Base-by-base conservation (phyloP, 2,888 invertebrate species). In the Oxytorus armatus region DNA sequence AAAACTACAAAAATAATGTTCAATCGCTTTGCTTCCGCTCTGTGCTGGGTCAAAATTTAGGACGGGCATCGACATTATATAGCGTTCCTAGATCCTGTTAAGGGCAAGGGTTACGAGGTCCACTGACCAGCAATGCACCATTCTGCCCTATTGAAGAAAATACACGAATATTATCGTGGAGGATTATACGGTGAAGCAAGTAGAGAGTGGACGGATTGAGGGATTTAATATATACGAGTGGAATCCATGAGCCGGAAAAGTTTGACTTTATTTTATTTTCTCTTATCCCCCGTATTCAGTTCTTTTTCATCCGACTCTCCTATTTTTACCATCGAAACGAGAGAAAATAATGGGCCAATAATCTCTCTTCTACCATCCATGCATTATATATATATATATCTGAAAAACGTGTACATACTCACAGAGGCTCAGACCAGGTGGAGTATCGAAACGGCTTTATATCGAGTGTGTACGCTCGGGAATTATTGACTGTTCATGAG, bases 221-320 rank as follows among this genome's bases (percentile, higher is more conserved):
- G 72, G 51, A 77, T 73, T 73, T 72, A 72, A 77, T 73, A 66
- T n/a, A n/a, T 73, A 57, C 66, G 59, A 61, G 65, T 57, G 72
- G 57, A 66, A 77, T 77, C 77, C 66, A 73, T 73, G 66, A 51
- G 72, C 44, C 72, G 66, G 77, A 72, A 68, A 77, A 77, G 66
- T 61, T 77, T 49, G 49, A 16, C 42, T 77, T 77, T 49, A 72
- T 66, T 59, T 65, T 65, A 23, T 65, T 65, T 69, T 53, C 65
- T 70, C 63, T 21, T 11, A 36, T 44, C 63, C 29, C 18, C 23
- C 53, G 4, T 33, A 21, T 16, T 16, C 29, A 47, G 8, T 33
- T 25, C 29, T 10, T 16, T 25, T 51, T 25, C 11, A 51, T 11
- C 59, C 10, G n/a, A 33, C 2, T n/a, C 21, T 18, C 5, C 29